These are phyloP conservation scores for Octodon degus DNA, from an alignment of 2,113 vertebrate species.

Conservation along the genomic window DNA sequence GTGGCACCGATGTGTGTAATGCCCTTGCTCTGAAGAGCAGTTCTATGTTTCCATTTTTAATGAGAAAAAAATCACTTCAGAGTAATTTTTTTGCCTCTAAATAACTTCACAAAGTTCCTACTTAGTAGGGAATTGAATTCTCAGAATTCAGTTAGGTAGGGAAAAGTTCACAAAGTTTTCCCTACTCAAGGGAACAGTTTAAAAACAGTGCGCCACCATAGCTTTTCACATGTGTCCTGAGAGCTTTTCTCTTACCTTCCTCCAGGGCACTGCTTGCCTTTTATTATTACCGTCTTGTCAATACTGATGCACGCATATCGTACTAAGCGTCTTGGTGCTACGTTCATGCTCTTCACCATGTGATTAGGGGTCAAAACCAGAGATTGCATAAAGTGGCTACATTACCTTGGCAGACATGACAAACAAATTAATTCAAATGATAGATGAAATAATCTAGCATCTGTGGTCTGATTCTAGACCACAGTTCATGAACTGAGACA, in stretches of 20 bases:
- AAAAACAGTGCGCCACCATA: rapidly evolving
- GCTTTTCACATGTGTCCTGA: not conserved
- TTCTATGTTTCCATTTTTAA: not conserved
- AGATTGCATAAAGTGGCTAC: not conserved
- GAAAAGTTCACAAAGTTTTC: not conserved
- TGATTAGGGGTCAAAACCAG: not conserved
- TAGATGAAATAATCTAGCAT: not conserved
- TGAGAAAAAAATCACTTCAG: not conserved
- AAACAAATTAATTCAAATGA: not conserved
- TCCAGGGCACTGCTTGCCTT: not conserved
- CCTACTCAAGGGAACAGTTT: not conserved
- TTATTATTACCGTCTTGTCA: not conserved
- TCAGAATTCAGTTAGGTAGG: no score
- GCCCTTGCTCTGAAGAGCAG: not conserved
- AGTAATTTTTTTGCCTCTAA: not conserved
- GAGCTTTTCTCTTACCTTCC: not conserved
- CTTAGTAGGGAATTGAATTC: no score
- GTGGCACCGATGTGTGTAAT: not conserved
- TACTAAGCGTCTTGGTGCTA: not conserved
- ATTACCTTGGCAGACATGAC: not conserved
- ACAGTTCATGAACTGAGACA: not conserved
- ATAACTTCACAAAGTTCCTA: not conserved
- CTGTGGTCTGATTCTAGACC: not conserved
- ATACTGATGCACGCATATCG: not conserved
- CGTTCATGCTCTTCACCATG: not conserved